Conservation (phyloP, 1,140 invertebrate species). For the Musca domestica region DNA sequence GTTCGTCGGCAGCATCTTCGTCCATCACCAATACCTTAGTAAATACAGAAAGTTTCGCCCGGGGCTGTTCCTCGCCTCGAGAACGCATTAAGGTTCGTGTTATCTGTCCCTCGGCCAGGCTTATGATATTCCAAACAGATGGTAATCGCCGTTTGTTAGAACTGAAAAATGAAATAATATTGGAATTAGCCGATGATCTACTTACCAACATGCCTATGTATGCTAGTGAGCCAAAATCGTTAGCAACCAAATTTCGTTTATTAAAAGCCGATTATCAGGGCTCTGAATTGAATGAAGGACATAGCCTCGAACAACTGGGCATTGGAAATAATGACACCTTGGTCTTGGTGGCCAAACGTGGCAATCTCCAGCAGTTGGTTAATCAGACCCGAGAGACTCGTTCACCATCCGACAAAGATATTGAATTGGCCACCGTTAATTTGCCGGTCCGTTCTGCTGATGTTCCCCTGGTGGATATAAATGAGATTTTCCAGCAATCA, state of each 20-base stretch:
- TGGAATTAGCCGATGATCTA: constrained; percentile 46
- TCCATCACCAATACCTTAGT: constrained; percentile 3
- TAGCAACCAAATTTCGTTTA: constrained; percentile 45
- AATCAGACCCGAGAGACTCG: constrained; percentile 37
- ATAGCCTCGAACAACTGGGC: constrained; percentile 38
- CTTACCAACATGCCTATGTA: constrained; percentile 42
- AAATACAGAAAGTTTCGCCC: background rate
- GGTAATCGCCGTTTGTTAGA: constrained; percentile 42
- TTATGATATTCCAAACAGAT: constrained; percentile 44
- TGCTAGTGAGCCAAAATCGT: constrained; percentile 43
- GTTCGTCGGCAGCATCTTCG: constrained; percentile 17
- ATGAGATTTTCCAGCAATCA: constrained; percentile 52
- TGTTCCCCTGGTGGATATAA: constrained; percentile 47
- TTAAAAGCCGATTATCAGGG: constrained; percentile 45
- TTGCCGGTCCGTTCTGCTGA: constrained; percentile 28
- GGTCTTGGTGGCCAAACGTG: constrained; percentile 38
- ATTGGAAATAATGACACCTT: constrained; percentile 47
- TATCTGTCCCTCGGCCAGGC: constrained; percentile 47
- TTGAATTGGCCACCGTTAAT: constrained; percentile 42
- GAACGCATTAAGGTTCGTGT: constrained; percentile 42
- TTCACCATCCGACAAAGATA: constrained; percentile 40
- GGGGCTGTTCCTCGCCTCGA: constrained; percentile 12
- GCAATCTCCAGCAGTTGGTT: constrained; percentile 32
- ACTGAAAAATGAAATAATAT: constrained; percentile 47
- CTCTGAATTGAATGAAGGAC: constrained; percentile 39